Percentiles rank a stretch among this genome's conserved stretches.
phyloP scores from a whole-genome alignment of 1,140 invertebrate species.

The Cotesia glomerata region DNA sequence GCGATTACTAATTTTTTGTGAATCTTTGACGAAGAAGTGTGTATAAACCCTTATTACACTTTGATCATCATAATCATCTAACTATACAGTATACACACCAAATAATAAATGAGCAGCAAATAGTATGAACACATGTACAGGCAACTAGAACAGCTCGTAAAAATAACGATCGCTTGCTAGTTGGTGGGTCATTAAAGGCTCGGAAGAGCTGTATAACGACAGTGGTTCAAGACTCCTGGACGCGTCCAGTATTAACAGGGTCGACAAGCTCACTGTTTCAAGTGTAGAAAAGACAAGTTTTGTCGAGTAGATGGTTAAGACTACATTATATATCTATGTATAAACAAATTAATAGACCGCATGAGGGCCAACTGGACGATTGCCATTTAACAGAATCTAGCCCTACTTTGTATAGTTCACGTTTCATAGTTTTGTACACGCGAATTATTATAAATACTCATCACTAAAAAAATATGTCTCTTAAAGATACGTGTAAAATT shows the following conservation, averaged over 20 bases:
- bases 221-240: conserved; percentile 22
- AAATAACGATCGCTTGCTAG: conserved; percentile 52
- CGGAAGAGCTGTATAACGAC: conserved; percentile 42
- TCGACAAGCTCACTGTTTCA: neutral
- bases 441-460: too few species aligned
- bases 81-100: neutral
- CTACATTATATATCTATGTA: neutral
- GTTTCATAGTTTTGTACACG: too few species aligned
- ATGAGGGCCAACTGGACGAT: conserved; percentile 18
- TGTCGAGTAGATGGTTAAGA: neutral
- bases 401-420: neutral
- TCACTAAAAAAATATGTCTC: neutral
- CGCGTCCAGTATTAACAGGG: conserved; percentile 45
- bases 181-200: conserved; percentile 53
- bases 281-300: conserved; percentile 4
- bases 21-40: neutral
- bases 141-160: conserved; percentile 42
- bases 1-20: conserved; percentile 29
- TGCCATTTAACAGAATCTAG: conserved; percentile 3
- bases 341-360: neutral
- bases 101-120: neutral
- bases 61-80: too few species aligned
- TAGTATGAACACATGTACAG: conserved; percentile 18
- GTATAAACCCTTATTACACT: too few species aligned
- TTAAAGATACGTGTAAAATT: neutral